Evolutionary conservation across 2,888 invertebrate genomes (phyloP).

Genomic region (Epinotia demarniana): DNA sequence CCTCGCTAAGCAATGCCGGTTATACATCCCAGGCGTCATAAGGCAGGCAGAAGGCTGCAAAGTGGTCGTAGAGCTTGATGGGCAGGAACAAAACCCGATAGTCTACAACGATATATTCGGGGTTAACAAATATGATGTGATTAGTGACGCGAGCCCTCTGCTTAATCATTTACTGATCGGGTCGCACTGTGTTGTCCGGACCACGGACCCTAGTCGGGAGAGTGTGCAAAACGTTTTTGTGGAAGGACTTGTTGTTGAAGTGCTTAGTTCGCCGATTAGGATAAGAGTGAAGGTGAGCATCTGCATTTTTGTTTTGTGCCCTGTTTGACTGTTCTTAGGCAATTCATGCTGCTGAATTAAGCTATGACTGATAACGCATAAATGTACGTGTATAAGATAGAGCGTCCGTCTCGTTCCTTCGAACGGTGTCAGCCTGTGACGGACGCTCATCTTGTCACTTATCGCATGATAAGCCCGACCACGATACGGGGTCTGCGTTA

Average conservation of each 20-base stretch:
- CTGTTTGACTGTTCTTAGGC: too few relatives aligned
- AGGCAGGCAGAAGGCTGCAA: conserved; percentile 88
- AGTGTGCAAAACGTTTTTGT: conserved; percentile 91
- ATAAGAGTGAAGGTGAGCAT: conserved; percentile 78
- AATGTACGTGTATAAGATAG: too few relatives aligned
- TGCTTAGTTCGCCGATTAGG: conserved; percentile 77
- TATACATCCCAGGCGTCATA: conserved; percentile 95
- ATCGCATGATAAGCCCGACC: too few relatives aligned
- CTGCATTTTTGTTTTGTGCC: neutral
- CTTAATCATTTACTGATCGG: conserved; percentile 92
- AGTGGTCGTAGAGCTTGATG: conserved; percentile 93
- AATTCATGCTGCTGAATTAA: too few relatives aligned
- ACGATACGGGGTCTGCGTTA: too few relatives aligned
- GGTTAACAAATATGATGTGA: conserved; percentile 92
- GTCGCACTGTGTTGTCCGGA: conserved; percentile 92
- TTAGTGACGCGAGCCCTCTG: conserved; percentile 96
- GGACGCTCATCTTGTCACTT: too few relatives aligned
- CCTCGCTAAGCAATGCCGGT: conserved; percentile 92
- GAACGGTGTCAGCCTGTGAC: too few relatives aligned
- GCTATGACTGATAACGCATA: too few relatives aligned
- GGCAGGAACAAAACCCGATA: conserved; percentile 87
- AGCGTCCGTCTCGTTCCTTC: too few relatives aligned
- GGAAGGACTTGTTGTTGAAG: conserved; percentile 90
- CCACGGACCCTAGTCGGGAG: conserved; percentile 83
- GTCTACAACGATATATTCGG: conserved; percentile 92